Evolutionary conservation across 2,888 invertebrate genomes (phyloP), one percentile per base, ranked within the genome.

Genomic region (Cataglyphis rosenhaueri): DNA sequence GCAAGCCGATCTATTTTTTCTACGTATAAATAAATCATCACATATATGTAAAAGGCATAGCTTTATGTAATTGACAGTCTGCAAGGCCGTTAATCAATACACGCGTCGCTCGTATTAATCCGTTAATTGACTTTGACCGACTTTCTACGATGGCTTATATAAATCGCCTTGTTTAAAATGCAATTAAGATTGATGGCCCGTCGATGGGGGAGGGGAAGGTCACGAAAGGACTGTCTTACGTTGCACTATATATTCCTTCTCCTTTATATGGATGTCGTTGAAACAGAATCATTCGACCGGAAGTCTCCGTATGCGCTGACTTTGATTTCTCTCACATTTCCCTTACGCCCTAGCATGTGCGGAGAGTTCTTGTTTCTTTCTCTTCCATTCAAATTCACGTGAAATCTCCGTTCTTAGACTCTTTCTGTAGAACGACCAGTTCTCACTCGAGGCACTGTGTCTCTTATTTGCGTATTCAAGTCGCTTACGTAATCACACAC

Each of bases 251-350:
- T 38, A 76, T 5, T 44, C 21, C 41, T 52, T 12, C 15, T 38
- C 8, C 5, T 12, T 55, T 41, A n/a, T 38, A 10, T 18, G 41
- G 21, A 70, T 44, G 70, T 35, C 18, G 44, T 59, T 18, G 59
- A 78, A 78, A 32, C 21, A 44, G 71, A 70, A 41, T 78, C 41
- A n/a, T 21, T 15, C 78, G 55, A 21, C 44, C 78, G 78, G 73
- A 78, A 78, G 57, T 71, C 21, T 35, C 10, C 57, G 18, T 44
- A 59, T 71, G 12, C 32, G 57, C 73, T 44, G 73, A 78, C 78
- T 78, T 70, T 2, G 52, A 78, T 71, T 71, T 78, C 73, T 70
- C 71, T 71, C 59, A 25, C 29, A 12, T 78, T 71, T 44, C 32
- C 18, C 44, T 12, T 12, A 78, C 44, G 21, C 29, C 15, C 18